phyloP scores from a whole-genome alignment of 2,113 vertebrate species.

The Zosterops japonicus region DNA sequence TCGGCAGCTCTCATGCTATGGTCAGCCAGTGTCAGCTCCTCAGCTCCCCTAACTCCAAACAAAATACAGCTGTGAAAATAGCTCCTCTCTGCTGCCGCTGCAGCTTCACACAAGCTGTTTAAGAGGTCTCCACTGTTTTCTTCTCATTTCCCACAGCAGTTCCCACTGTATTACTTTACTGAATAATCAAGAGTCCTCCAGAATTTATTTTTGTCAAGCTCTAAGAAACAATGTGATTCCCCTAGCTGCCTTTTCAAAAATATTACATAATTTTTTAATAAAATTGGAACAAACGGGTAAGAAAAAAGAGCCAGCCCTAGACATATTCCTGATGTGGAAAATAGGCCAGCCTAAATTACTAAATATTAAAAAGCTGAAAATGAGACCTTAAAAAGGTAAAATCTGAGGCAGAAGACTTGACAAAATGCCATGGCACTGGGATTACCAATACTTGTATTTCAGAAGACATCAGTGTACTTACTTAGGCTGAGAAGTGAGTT shows the following conservation, averaged over 20 bases:
- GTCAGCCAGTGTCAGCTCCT: slow-evolving; percentile 35
- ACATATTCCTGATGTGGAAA: not conserved
- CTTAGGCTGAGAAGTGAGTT: not conserved
- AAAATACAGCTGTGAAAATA: slow-evolving; percentile 69
- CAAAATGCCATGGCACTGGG: not conserved
- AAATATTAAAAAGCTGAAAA: not conserved
- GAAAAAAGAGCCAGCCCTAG: not conserved
- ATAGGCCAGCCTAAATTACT: not conserved
- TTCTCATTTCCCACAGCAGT: slow-evolving; percentile 33
- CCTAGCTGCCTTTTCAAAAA: not conserved
- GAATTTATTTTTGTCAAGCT: not conserved
- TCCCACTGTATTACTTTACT: slow-evolving; percentile 38
- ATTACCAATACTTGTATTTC: not conserved
- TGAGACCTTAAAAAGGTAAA: not conserved
- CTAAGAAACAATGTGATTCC: not conserved
- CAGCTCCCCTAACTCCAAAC: slow-evolving; percentile 35
- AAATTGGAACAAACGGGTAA: not conserved
- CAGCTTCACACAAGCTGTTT: slow-evolving; percentile 13
- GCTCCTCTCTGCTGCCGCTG: not conserved
- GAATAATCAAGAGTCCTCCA: not conserved
- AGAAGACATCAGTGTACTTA: not conserved
- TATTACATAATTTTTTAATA: not conserved
- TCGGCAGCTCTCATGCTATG: not conserved
- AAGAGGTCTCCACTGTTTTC: slow-evolving; percentile 41
- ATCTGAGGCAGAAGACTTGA: not conserved